Evolutionary conservation across 1,140 invertebrate genomes (phyloP).

Genomic region (Tetramorium parvispinum): DNA sequence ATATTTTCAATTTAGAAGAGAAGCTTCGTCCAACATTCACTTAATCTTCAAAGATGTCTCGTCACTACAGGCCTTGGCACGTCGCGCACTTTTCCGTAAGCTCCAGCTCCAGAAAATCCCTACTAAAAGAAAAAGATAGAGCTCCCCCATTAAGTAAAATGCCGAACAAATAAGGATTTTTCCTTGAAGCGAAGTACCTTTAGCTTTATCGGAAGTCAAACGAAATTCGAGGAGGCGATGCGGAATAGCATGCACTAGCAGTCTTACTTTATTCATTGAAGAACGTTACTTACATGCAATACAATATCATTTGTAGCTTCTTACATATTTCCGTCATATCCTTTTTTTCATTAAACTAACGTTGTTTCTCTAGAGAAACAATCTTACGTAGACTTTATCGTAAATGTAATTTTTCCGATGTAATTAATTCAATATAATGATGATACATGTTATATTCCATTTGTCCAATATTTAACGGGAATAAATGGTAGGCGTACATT

Average conservation of each 20-base stretch:
- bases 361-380: background rate
- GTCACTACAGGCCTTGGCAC: slow-evolving; percentile 53
- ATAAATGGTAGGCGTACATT: slow-evolving; percentile 41
- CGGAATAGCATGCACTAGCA: slow-evolving; percentile 55
- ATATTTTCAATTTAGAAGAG: slow-evolving; percentile 21
- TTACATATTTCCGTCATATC: background rate
- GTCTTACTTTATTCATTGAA: slow-evolving; percentile 58
- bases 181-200: slow-evolving; percentile 50
- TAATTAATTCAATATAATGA: slow-evolving; percentile 12
- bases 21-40: slow-evolving; percentile 25
- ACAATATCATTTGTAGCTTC: slow-evolving; percentile 9
- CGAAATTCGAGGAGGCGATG: slow-evolving; percentile 66
- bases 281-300: slow-evolving; percentile 48
- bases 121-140: slow-evolving; percentile 68
- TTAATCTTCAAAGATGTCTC: slow-evolving; percentile 62
- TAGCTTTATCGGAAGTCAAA: slow-evolving; percentile 66
- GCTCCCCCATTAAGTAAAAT: slow-evolving; percentile 75
- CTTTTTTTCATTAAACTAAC: background rate
- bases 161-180: slow-evolving; percentile 76
- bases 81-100: slow-evolving; percentile 63
- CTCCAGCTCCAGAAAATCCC: slow-evolving; percentile 65
- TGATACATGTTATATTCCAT: background rate
- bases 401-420: slow-evolving; percentile 6
- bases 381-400: background rate
- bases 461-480: slow-evolving; percentile 26